Evolutionary conservation across 2,797 vertebrate species (phyloP).

Genomic region (Alosa sapidissima): DNA sequence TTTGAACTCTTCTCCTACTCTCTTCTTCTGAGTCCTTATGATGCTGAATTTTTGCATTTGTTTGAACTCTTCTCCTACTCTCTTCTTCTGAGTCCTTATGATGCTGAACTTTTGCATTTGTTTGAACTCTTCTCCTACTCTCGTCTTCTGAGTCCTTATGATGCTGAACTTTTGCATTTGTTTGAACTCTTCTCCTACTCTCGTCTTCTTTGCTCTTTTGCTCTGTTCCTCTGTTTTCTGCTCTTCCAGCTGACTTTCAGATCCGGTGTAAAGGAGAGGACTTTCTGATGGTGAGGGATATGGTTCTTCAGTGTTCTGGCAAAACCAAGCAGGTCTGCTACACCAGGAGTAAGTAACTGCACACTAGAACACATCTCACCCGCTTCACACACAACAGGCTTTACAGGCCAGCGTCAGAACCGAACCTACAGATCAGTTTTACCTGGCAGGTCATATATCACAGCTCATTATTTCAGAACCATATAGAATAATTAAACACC

Average conservation of each 20-base stretch:
- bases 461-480: background rate
- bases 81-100: too few relatives aligned
- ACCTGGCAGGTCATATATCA: background rate
- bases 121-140: too few relatives aligned
- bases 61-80: too few relatives aligned
- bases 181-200: background rate
- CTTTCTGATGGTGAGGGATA: constrained; percentile 58
- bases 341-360: constrained; percentile 58
- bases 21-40: too few relatives aligned
- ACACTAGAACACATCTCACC: background rate
- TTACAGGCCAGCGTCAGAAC: background rate
- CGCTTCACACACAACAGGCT: background rate
- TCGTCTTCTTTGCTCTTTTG: background rate
- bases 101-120: too few relatives aligned
- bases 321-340: constrained; percentile 68
- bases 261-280: constrained; percentile 69
- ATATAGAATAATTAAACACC: too few relatives aligned
- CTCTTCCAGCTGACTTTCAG: constrained; percentile 46
- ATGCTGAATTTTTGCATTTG: too few relatives aligned
- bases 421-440: background rate
- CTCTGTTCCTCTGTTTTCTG: background rate
- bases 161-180: background rate
- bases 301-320: constrained; percentile 55
- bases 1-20: background rate
- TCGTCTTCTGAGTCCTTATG: background rate